Evolutionary conservation across 2,888 invertebrate genomes (phyloP), one percentile per base, ranked within the genome.

Genomic region (Uropetala carovei): DNA sequence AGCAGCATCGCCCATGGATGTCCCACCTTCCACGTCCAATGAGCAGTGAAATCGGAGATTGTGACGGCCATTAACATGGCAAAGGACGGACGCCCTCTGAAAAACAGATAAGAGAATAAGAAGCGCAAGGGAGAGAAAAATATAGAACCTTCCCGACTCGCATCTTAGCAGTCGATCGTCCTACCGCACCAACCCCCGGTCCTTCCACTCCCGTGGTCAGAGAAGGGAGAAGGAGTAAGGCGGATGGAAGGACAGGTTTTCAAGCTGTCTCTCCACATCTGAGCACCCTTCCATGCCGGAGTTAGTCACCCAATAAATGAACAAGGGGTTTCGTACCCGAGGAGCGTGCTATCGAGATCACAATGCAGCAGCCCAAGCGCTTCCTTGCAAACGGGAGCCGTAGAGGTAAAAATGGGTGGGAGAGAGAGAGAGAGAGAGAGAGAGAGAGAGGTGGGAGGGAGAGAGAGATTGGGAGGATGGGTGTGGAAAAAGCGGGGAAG

Each of bases 221-320:
- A 16, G 22, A 89, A 30, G 75, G 43, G 43, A 9, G n/a, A n/a
- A n/a, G 27, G 18, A 8, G 16, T 10, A 56, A 56, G 75, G 27
- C n/a, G 75, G 16, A 43, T 16, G 83, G 56, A 43, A 13, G 7
- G 83, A 56, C 59, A 27, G 59, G 58, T 85, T 85, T 85, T 85
- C 85, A 22, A 60, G 60, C 86, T 89, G 86, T 89, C 86, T 89
- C 64, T 64, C 22, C 85, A 22, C 58, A 85, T 85, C 43, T 22
- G 43, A 64, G 64, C 89, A 30, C 43, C 16, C 60, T 64, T 64
- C 86, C 86, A 60, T 3, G 59, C 86, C 86, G 59, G 27, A 30
- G 60, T 89, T 89, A 60, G 86, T 89, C 86, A 89, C 86, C 86
- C 64, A 89, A 64, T 89, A 89, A 89, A 89, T 58, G 86, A 89